Evolutionary conservation across 2,888 invertebrate species (phyloP).

Genomic region (Scotopteryx bipunctaria): DNA sequence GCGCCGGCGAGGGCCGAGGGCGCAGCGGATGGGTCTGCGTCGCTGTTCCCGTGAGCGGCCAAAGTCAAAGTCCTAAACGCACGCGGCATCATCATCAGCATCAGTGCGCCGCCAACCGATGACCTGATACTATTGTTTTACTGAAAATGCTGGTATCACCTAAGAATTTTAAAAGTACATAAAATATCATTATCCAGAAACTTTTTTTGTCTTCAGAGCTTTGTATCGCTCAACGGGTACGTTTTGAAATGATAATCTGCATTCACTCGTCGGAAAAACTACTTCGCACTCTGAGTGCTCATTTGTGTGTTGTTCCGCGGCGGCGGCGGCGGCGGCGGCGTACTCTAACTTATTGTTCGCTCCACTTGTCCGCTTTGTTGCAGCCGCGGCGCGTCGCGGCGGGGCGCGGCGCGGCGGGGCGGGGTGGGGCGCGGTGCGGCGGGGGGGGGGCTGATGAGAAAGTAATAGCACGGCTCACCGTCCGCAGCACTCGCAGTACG

Average conservation of each 20-base stretch:
- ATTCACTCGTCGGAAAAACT: not conserved
- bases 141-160: no score
- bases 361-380: constrained; percentile 22
- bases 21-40: no score
- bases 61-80: no score
- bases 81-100: no score
- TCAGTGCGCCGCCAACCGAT: no score
- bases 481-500: not conserved
- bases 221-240: no score
- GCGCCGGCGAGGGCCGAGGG: no score
- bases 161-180: no score
- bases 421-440: not conserved
- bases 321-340: not conserved
- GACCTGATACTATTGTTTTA: no score
- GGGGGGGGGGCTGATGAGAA: constrained; percentile 6
- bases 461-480: constrained; percentile 14
- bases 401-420: not conserved
- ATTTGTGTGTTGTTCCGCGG: constrained; percentile 7
- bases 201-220: no score
- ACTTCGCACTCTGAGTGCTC: not conserved
- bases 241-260: not conserved
- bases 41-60: no score
- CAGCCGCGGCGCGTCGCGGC: not conserved
- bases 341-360: constrained; percentile 18
- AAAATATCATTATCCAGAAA: no score